Base-by-base conservation (phyloP, 2,888 invertebrate species). In the Abrostola tripartita region DNA sequence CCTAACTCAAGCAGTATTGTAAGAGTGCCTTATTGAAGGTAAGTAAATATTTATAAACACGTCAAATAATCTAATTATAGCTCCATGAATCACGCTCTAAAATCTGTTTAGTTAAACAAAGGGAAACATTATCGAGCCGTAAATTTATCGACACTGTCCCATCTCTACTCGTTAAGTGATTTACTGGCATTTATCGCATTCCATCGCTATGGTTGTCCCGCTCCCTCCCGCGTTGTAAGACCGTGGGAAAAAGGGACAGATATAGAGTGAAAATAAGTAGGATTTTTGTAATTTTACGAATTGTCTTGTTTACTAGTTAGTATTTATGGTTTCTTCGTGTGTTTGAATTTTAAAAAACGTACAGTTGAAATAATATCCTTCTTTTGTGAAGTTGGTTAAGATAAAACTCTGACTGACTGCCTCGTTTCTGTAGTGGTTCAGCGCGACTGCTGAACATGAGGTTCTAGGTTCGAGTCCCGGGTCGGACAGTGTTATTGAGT, bases 121-220 rank as follows among this genome's bases (percentile, higher is more conserved):
- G 68, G 24, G 14, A 52, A 57, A 52, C 58, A 10, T 41, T 51
- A 64, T 60, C 58, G 49, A 62, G 12, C 63, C 37, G 54, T 40
- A 40, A 37, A 40, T 40, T 42, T 60, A 68, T 68, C 68, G 68
- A 64, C 58, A 63, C 44, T 36, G 35, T 47, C 58, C 54, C 68
- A 61, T 41, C 68, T n/a, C 64, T 68, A 68, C 37, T 44, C n/a
- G 68, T 37, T 64, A 68, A 68, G 35, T 56, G 68, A 68, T 68
- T 64, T 68, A 68, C 60, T 14, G 53, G 14, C 56, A 57, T 52
- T 53, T 40, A 36, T 58, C 37, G 47, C 68, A 68, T 68, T 68
- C 64, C 64, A 40, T 0, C 42, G 37, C n/a, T 56, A 44, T 52
- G 0, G 37, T 4, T 49, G n/a, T 61, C 62, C 36, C 62, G 44